Conservation (phyloP, 2,797 vertebrate species). For the Somateria mollissima region DNA sequence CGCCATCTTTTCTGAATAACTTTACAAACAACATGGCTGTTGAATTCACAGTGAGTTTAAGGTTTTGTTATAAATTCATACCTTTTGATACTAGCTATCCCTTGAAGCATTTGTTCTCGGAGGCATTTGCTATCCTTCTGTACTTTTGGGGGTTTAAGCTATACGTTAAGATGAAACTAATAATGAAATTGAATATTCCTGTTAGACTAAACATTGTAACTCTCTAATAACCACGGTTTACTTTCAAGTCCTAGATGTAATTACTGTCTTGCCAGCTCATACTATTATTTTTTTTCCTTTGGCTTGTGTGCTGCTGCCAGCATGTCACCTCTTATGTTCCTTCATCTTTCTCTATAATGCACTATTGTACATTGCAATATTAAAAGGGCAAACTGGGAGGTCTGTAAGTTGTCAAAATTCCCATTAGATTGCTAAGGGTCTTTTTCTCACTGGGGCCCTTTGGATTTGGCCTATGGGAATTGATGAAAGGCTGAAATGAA, state of each 20-base stretch:
- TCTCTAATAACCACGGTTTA: conserved; percentile 1
- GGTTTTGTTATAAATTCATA: background rate
- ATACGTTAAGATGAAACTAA: background rate
- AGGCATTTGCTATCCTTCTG: background rate
- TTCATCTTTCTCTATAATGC: background rate
- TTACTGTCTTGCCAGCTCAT: background rate
- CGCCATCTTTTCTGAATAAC: background rate
- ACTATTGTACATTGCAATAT: background rate
- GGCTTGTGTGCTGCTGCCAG: background rate
- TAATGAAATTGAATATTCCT: background rate
- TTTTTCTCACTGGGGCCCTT: background rate
- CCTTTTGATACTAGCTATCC: background rate
- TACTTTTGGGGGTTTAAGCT: background rate
- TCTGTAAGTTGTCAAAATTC: background rate
- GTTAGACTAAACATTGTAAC: background rate
- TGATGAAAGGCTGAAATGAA: background rate
- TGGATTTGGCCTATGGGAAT: background rate
- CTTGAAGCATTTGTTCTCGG: background rate
- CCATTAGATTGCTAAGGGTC: background rate
- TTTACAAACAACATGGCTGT: background rate
- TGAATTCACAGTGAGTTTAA: background rate
- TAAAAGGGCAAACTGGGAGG: background rate
- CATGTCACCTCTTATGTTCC: background rate
- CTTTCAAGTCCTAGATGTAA: background rate
- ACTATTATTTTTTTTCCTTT: conserved; percentile 32